Evolutionary conservation across 1,140 invertebrate genomes (phyloP).

Genomic region (Bombus balteatus): DNA sequence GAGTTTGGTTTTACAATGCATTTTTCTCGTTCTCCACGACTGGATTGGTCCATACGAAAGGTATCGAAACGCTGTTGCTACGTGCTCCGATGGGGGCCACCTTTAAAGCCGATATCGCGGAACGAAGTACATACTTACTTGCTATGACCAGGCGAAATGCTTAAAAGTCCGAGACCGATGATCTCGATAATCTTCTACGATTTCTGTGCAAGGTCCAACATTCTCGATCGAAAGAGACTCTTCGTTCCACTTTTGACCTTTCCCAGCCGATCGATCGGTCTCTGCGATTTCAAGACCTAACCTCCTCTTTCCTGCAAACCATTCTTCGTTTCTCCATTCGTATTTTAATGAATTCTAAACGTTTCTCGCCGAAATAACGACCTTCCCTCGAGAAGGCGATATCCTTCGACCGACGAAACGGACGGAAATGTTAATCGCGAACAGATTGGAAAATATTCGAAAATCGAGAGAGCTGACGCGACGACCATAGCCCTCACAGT

Average conservation of each 20-base stretch:
- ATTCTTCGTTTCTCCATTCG: background rate
- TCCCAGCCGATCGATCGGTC: background rate
- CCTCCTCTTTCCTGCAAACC: background rate
- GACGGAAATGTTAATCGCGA: background rate
- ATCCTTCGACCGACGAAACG: too few species aligned
- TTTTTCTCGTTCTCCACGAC: conserved; percentile 16
- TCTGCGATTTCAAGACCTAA: background rate
- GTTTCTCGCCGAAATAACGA: too few species aligned
- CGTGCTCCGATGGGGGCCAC: conserved; percentile 34
- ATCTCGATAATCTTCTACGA: background rate
- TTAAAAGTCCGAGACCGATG: background rate
- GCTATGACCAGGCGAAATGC: background rate
- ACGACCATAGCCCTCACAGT: background rate
- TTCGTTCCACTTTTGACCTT: conserved; percentile 12
- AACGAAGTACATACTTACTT: background rate
- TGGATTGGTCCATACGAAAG: conserved; percentile 14
- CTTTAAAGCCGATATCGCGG: conserved; percentile 50
- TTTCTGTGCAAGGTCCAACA: background rate
- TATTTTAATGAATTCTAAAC: background rate
- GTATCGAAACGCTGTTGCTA: conserved; percentile 40
- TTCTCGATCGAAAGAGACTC: background rate
- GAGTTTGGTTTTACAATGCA: background rate
- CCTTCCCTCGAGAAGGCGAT: background rate
- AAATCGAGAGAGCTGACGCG: background rate
- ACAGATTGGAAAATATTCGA: background rate